Evolutionary conservation across 2,888 invertebrate species (phyloP).

Genomic region (Prosopocoilus inquinatus): DNA sequence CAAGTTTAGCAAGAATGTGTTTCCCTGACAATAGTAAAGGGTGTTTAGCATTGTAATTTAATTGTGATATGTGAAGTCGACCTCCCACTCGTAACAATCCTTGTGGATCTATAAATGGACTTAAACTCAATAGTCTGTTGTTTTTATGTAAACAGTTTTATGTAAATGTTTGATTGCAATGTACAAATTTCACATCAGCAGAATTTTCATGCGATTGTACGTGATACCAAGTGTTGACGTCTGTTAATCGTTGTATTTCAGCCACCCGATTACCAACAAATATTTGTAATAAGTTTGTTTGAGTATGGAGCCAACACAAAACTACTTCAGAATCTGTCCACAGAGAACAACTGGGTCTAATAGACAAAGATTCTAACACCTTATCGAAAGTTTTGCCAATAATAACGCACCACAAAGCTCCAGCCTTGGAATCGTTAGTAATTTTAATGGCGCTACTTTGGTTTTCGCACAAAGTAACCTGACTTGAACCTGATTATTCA

Average conservation of each 20-base stretch:
- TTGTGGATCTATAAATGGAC: not conserved
- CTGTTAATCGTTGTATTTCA: constrained; percentile 12
- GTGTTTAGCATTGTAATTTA: not conserved
- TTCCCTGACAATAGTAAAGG: not conserved
- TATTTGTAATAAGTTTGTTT: constrained; percentile 5
- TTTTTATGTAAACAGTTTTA: no score
- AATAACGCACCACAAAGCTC: constrained; percentile 15
- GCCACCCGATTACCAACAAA: constrained; percentile 11
- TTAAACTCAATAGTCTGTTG: no score
- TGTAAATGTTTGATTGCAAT: no score
- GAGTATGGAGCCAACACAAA: constrained; percentile 6
- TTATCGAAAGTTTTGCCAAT: constrained; percentile 7
- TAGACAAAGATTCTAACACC: not conserved
- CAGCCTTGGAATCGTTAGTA: constrained; percentile 15
- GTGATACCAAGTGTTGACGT: constrained; percentile 11
- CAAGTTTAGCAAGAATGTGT: not conserved
- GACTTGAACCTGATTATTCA: not conserved
- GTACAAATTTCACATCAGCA: constrained; percentile 3
- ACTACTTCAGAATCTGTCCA: constrained; percentile 12
- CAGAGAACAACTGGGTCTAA: not conserved
- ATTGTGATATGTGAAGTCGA: not conserved
- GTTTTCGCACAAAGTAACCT: constrained; percentile 13
- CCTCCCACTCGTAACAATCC: constrained; percentile 5
- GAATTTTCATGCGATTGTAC: constrained; percentile 11
- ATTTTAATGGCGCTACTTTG: constrained; percentile 12